Base-by-base conservation (phyloP, 2,888 invertebrate genomes). In the Bursaphelenchus okinawaensis region DNA sequence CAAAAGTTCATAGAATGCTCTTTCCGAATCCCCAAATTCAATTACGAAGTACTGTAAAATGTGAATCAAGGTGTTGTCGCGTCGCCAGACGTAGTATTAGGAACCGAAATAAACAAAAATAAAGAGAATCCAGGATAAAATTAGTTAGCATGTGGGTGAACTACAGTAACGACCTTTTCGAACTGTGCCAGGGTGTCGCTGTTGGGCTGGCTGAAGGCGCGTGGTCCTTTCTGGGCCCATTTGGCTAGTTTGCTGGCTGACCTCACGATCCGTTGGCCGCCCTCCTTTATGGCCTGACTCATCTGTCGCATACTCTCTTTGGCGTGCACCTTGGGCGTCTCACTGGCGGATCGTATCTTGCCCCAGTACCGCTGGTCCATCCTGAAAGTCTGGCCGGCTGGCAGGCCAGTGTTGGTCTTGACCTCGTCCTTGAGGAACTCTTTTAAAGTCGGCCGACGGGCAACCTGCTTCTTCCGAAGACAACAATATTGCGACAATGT, bases 311-410 rank as follows among this genome's bases (percentile, higher is more conserved):
- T 20, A 59, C 50, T 28, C 52, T 40, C 22, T 59, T 51, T 52
- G 16, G 7, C 16, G 22, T 59, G 50, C 19, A 50, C 22, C 8
- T 22, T 50, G 1, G 60, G 60, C 16, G 31, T 50, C 28, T 59
- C 29, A 27, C 51, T 51, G 40, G 31, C 63, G 24, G 66, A 73
- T 4, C 69, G 55, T 8, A 71, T 58, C n/a, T 68, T 65, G n/a
- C 81, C 81, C 55, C 79, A 73, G 61, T 81, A 81, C 65, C 74
- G 73, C 52, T 77, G 73, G 62, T 81, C 78, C 63, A 79, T 72
- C 9, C 81, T 77, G 60, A 81, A 81, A 40, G 72, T 71, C 63
- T 79, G 76, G 27, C 81, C 76, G 22, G 55, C 58, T 6, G 71
- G 70, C 31, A 72, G 31, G 65, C n/a, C 23, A 19, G 8, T 64